Evolutionary conservation across 2,797 vertebrate species (phyloP), one percentile per base, ranked within the genome.

Genomic region (Limnodromus scolopaceus): DNA sequence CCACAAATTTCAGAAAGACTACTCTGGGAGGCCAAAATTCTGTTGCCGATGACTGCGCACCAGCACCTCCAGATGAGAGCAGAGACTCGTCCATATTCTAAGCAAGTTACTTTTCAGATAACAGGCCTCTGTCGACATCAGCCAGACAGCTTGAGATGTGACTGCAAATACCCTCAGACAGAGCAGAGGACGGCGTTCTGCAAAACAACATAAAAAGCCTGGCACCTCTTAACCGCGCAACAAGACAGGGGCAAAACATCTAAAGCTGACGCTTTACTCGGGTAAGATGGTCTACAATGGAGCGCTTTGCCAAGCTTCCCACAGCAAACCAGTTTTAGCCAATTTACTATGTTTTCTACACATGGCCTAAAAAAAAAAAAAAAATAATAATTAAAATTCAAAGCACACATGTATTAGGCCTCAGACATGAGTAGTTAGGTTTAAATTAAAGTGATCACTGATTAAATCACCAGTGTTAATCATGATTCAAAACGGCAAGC

Each of bases 401-500:
- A 94, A 94, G 76, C 41, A 89, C 65, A 36, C 3, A 16, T 9
- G 9, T 65, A 39, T 39, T 24, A 75, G 71, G 27, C 45, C 75
- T 91, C 82, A 92, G 54, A 92, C 30, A 55, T 3, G 41, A 84
- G 49, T 5, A 48, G 45, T 39, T 32, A 66, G n/a, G 57, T 65
- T 91, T 78, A 36, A 84, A 55, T 63, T 54, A 25, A 39, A 86
- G 25, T 25, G 36, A 88, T 92, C 69, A 80, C 68, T 78, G 72
- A 93, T 95, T 91, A 93, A 89, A 89, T 36, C 80, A 58, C 70
- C 74, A 81, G 28, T 45, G 58, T 79, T 92, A 94, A 93, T 82
- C 46, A 51, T 4, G 46, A 89, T 41, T 69, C 63, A 82, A 87
- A 87, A 84, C 18, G 72, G 58, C 49, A 66, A 92, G 66, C 13